Conservation (phyloP, 1,140 invertebrate genomes). For the Nephila pilipes region DNA sequence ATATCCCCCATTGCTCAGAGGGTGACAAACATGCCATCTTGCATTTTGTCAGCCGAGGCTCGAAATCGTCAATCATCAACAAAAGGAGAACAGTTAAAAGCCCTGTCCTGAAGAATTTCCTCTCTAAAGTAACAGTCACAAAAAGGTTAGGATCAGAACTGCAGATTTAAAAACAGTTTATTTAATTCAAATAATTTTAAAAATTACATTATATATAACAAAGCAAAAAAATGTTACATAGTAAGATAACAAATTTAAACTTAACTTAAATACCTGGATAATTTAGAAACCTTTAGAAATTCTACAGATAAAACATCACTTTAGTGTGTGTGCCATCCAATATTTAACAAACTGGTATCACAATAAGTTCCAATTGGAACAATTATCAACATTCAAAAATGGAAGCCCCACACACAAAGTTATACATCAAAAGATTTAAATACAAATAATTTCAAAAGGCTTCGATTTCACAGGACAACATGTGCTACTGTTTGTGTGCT, state of each 20-base stretch:
- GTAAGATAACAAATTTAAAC: not conserved
- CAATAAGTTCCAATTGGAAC: not conserved
- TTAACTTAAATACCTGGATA: not conserved
- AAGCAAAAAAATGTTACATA: not conserved
- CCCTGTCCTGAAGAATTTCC: too few species aligned
- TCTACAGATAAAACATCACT: not conserved
- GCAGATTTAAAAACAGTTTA: too few species aligned
- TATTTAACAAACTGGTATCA: not conserved
- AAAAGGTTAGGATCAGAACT: too few species aligned
- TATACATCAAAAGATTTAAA: not conserved
- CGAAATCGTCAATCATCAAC: too few species aligned
- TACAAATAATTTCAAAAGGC: not conserved
- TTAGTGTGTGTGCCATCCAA: not conserved
- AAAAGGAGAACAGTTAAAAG: too few species aligned
- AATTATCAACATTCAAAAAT: constrained; percentile 7
- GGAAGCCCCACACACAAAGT: constrained; percentile 2
- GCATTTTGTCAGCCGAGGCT: too few species aligned
- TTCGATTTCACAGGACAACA: not conserved
- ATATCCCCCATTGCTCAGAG: too few species aligned
- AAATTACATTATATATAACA: not conserved
- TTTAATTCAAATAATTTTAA: not conserved
- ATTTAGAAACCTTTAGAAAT: not conserved
- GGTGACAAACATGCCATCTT: too few species aligned
- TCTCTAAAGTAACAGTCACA: too few species aligned
- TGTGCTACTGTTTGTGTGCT: not conserved